Conservation (phyloP, 1,140 invertebrate genomes). For the Hestina assimilis region DNA sequence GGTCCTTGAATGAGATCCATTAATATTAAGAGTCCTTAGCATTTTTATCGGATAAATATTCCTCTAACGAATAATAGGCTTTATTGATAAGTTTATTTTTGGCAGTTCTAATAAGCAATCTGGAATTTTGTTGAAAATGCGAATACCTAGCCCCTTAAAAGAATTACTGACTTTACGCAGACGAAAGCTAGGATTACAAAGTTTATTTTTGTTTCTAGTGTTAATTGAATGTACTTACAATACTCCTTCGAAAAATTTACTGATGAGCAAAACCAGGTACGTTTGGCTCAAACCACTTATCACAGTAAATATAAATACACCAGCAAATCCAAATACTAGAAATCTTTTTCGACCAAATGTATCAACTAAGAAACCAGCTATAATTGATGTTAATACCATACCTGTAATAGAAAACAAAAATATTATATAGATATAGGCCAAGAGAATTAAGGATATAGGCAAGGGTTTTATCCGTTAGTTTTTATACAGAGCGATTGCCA, state of each 20-base stretch:
- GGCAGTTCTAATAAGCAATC: no score
- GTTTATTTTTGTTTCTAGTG: background rate
- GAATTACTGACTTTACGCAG: background rate
- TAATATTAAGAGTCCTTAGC: no score
- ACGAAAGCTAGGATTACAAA: background rate
- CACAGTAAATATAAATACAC: constrained; percentile 83
- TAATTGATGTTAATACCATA: constrained; percentile 86
- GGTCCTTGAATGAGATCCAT: no score
- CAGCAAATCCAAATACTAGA: constrained; percentile 82
- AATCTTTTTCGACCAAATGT: constrained; percentile 84
- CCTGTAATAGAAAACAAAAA: constrained; percentile 73
- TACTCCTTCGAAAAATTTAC: constrained; percentile 87
- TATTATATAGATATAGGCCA: background rate
- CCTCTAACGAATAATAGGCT: no score
- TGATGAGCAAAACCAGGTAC: constrained; percentile 81
- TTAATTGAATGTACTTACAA: constrained; percentile 80
- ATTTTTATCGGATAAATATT: no score
- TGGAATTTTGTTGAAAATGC: no score
- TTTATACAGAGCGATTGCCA: no score
- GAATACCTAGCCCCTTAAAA: no score
- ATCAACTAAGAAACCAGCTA: constrained; percentile 89
- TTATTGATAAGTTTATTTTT: no score
- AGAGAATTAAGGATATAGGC: no score
- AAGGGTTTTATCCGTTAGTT: no score
- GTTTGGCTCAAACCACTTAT: constrained; percentile 83